phyloP scores from a whole-genome alignment of 2,797 vertebrate species.

The Centropyge bicolor region DNA sequence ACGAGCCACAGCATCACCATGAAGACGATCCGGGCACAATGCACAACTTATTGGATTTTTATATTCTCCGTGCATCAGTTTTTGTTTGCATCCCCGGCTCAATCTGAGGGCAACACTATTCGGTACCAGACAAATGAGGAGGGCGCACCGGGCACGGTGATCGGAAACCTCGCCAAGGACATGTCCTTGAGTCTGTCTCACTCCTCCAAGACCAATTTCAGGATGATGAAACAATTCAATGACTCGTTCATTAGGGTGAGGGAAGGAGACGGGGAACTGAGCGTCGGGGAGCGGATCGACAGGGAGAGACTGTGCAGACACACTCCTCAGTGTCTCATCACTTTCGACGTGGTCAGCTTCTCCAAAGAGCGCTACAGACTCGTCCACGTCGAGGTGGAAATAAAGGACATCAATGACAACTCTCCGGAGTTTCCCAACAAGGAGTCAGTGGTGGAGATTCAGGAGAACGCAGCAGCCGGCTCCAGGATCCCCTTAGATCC shows the following conservation, averaged over 20 bases:
- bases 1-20: constrained; percentile 55
- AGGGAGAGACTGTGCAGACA: constrained; percentile 91
- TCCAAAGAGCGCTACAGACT: constrained; percentile 92
- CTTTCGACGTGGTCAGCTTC: constrained; percentile 96
- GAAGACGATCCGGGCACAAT: constrained; percentile 68
- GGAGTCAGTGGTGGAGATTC: constrained; percentile 92
- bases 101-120: constrained; percentile 89
- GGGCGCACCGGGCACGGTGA: constrained; percentile 91
- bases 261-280: constrained; percentile 93
- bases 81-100: constrained; percentile 72
- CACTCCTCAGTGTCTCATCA: constrained; percentile 89
- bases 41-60: constrained; percentile 76
- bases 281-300: constrained; percentile 92
- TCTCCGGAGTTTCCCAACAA: constrained; percentile 90
- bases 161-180: constrained; percentile 94
- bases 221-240: constrained; percentile 93
- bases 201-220: constrained; percentile 88
- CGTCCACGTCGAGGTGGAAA: constrained; percentile 95
- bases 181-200: constrained; percentile 89
- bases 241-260: constrained; percentile 92
- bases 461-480: constrained; percentile 90
- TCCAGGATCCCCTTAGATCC: constrained; percentile 92
- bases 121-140: constrained; percentile 94
- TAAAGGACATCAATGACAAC: constrained; percentile 95
- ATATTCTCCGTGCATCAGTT: constrained; percentile 71